Evolutionary conservation across 92 coral and sea anemone genomes (phyloP).

Genomic region (Desmophyllum pertusum): DNA sequence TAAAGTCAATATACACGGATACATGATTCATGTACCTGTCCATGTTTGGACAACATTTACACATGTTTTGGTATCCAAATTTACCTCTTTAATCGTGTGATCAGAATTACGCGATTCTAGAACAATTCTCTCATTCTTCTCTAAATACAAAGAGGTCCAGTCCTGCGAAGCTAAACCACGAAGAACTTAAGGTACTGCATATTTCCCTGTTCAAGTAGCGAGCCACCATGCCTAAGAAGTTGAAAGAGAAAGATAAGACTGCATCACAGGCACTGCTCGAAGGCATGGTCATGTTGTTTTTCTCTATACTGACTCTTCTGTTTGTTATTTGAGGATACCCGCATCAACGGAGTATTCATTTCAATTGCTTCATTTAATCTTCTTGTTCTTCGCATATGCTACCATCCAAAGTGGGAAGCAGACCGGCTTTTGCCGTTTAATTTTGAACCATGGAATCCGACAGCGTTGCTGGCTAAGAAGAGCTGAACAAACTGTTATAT

Average conservation of each 20-base stretch:
- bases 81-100: neutral
- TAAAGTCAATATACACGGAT: neutral
- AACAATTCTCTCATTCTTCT: neutral
- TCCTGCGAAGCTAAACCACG: neutral
- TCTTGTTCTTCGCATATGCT: neutral
- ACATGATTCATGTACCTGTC: slow-evolving; percentile 13
- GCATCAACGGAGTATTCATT: neutral
- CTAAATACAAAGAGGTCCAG: neutral
- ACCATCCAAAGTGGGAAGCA: neutral
- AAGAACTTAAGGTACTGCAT: neutral
- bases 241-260: slow-evolving; percentile 20
- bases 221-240: slow-evolving; percentile 18
- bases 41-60: neutral
- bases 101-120: slow-evolving; percentile 2
- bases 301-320: slow-evolving; percentile 2
- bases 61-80: slow-evolving; percentile 9
- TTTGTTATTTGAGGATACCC: slow-evolving; percentile 2
- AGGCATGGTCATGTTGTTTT: slow-evolving; percentile 28
- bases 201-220: neutral
- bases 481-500: neutral
- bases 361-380: neutral
- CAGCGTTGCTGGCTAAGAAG: neutral
- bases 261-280: slow-evolving; percentile 25
- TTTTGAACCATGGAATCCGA: too few relatives aligned
- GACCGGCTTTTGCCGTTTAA: too few relatives aligned